Evolutionary conservation across 37 sponge, comb jelly and placozoan species (phyloP), one percentile per base, ranked within the genome.

Genomic region (Amphimedon queenslandica): DNA sequence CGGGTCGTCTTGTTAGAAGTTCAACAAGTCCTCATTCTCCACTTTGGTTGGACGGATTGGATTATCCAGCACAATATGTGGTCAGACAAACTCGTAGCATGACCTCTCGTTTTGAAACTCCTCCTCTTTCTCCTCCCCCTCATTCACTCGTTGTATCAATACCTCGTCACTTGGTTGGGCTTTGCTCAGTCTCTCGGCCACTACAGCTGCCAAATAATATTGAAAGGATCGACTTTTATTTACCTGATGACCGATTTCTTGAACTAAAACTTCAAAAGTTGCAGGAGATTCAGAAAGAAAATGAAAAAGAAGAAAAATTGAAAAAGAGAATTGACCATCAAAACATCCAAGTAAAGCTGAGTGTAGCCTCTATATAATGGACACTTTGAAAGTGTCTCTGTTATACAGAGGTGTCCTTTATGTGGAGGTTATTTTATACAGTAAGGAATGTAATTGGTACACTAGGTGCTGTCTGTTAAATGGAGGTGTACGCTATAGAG

Each of bases 21-120:
- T 32, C n/a, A 1, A 18, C 20, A 42, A 73, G 72, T 64, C 78
- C 85, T 29, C 74, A 84, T 28, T 37, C 73, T 27, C 85, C 85
- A 38, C 65, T 84, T 34, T 77, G 85, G 85, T 47, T 77, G 0
- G 21, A 61, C 55, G 85, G 69, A 2, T 56, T 66, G 34, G 38
- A 65, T 31, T 84, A 84, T 47, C 85, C 85, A 1, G 85, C 58
- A 3, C 85, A 84, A 67, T 84, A 84, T 57, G 56, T 66, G 23
- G 73, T 84, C 0, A 43, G 85, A 36, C 85, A 84, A 37, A 84
- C 85, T 2, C 70, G 85, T 47, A 84, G 85, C 37, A 77, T 84
- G 85, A 78, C 67, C 43, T n/a, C 66, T 1, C 33, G 47, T 42
- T 43, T 18, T 16, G 8, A 11, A n/a, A 51, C 13, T 23, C 8